phyloP scores from a whole-genome alignment of 2,113 vertebrate genomes.

The Aleadryas rufinucha region DNA sequence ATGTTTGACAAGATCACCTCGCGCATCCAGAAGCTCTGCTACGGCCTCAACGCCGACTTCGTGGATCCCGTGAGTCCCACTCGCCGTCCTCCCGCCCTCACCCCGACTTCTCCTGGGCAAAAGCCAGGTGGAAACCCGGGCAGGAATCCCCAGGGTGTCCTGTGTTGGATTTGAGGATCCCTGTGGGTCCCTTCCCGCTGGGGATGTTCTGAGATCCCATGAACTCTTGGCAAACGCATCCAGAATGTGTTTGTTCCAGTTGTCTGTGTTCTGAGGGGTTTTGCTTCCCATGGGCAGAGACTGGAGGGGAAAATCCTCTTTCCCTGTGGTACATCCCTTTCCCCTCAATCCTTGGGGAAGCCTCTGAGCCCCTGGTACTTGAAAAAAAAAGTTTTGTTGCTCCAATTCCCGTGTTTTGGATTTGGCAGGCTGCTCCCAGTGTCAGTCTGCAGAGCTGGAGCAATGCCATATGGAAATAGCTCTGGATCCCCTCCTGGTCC shows the following conservation, averaged over 20 bases:
- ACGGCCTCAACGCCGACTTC: slow-evolving; percentile 92
- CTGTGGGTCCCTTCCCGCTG: fast-evolving
- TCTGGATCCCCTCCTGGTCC: not conserved
- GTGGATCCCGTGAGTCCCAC: slow-evolving; percentile 88
- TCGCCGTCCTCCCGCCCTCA: not conserved
- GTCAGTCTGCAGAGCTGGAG: not conserved
- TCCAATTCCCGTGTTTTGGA: fast-evolving
- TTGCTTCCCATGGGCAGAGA: not conserved
- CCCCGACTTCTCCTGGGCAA: fast-evolving
- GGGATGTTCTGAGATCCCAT: not conserved
- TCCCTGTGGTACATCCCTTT: not conserved
- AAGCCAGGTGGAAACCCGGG: fast-evolving
- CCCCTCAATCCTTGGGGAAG: not conserved
- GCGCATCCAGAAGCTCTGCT: slow-evolving; percentile 96
- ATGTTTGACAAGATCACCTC: slow-evolving; percentile 98
- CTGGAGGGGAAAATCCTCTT: not conserved
- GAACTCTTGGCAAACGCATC: fast-evolving
- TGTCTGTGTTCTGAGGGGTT: not conserved
- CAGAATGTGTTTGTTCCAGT: fast-evolving
- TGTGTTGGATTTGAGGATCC: fast-evolving
- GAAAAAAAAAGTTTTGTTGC: not conserved
- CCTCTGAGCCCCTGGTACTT: not conserved
- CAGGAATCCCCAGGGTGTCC: fast-evolving
- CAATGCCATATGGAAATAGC: not conserved
- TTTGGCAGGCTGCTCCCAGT: not conserved